These are phyloP conservation scores for Prunella strophiata DNA, from an alignment of 2,797 vertebrate species.

Conservation along the genomic window DNA sequence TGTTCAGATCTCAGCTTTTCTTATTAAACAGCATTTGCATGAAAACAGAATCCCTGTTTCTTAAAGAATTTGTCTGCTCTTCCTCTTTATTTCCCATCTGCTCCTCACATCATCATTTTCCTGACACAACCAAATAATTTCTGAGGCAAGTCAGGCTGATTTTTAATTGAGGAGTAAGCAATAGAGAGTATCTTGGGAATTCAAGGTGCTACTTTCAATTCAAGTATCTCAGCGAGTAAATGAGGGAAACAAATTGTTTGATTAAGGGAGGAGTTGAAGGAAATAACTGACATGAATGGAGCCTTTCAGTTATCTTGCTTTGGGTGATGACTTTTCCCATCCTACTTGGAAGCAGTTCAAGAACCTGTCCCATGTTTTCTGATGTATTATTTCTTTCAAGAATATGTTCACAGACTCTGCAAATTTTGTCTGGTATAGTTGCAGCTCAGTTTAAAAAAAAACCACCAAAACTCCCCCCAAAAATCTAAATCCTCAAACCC, in stretches of 20 bases:
- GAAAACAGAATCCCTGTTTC: background rate
- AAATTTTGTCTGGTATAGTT: background rate
- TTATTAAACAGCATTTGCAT: background rate
- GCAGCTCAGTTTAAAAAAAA: background rate
- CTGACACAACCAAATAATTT: background rate
- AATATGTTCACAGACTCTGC: background rate
- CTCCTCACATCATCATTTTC: background rate
- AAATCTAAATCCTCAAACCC: background rate
- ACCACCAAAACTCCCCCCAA: rapidly evolving
- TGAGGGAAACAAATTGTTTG: background rate
- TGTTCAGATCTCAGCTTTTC: background rate
- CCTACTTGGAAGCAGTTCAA: background rate
- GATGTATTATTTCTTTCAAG: background rate
- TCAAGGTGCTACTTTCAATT: background rate
- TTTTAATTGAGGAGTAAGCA: background rate
- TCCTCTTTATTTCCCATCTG: background rate
- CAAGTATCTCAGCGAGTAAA: background rate
- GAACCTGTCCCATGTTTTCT: background rate
- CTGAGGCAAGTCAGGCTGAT: background rate
- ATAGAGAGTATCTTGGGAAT: background rate
- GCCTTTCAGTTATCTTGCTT: background rate
- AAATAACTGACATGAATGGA: background rate
- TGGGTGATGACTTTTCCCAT: background rate
- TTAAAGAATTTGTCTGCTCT: background rate
- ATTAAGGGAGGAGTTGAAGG: background rate